Conservation (phyloP, 2,797 vertebrate genomes). For the Lagorchestes hirsutus region DNA sequence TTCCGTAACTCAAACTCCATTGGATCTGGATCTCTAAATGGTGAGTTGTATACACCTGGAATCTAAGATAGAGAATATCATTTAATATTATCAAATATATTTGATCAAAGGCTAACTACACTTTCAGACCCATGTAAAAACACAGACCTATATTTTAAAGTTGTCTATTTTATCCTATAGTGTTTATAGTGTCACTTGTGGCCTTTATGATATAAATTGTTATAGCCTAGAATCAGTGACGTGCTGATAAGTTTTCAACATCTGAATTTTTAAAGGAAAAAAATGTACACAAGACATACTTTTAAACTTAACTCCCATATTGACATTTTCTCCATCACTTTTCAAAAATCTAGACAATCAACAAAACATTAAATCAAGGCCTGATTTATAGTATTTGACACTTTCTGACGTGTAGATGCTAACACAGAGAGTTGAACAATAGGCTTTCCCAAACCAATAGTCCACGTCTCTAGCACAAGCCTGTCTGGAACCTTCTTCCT, state of each 20-base stretch:
- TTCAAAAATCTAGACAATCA: background rate
- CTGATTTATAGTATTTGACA: background rate
- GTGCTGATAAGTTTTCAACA: background rate
- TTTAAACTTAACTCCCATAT: background rate
- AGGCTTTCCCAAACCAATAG: background rate
- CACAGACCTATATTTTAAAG: background rate
- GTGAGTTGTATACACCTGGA: conserved; percentile 95
- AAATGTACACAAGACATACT: background rate
- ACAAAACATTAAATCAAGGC: background rate
- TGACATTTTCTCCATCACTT: background rate
- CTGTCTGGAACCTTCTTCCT: background rate
- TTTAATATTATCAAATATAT: conserved; percentile 1
- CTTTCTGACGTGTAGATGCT: background rate
- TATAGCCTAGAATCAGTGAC: background rate
- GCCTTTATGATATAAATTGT: background rate
- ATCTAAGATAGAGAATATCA: conserved; percentile 83
- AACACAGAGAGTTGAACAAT: background rate
- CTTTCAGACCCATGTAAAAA: background rate
- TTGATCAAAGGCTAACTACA: background rate
- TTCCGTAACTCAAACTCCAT: conserved; percentile 92
- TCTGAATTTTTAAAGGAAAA: background rate
- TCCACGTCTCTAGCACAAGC: background rate
- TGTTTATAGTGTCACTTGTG: background rate
- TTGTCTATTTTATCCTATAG: background rate
- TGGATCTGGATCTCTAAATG: conserved; percentile 91